Base-by-base conservation (phyloP, 2,797 vertebrate genomes). In the Parambassis ranga region DNA sequence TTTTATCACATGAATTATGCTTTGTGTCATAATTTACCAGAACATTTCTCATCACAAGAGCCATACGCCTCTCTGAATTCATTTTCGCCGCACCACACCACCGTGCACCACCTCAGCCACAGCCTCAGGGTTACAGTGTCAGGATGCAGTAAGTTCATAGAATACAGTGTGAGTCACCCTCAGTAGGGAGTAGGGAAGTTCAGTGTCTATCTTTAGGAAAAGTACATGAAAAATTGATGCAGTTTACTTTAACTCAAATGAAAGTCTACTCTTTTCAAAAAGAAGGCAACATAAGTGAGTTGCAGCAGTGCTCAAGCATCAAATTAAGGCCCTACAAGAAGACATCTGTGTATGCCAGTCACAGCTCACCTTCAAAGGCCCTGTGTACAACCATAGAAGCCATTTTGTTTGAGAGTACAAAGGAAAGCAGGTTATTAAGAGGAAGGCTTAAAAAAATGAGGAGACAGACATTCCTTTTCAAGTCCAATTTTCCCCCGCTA, bases 321-420 rank as follows among this genome's bases (percentile, higher is more conserved):
- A 88, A 89, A 91, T 89, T 82, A 85, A 82, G 77, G 71, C 81
- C 75, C 64, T 70, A 62, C 69, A 78, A 77, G 81, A 71, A 83
- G 81, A 74, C 69, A 77, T 58, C 18, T 39, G 38, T 66, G 79
- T 79, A 71, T 53, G 83, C 82, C 85, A 73, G 76, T 87, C 88
- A 83, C 60, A 43, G 73, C 70, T 81, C 73, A 82, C 79, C 81
- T 88, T 89, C 85, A 89, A 91, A 90, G 82, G 56, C 26, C 60
- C 38, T 15, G 18, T 75, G 73, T 77, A 48, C 66, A 60, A 75
- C 76, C 66, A 79, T 52, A 72, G 75, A 82, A 86, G 82, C 75
- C 79, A 84, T 90, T 91, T 90, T 84, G 76, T 91, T 83, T 85
- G 68, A 74, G 67, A 90, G 73, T 83, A 91, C 84, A 89, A 91